phyloP scores from a whole-genome alignment of 1,140 invertebrate species.

The Procambarus clarkii region DNA sequence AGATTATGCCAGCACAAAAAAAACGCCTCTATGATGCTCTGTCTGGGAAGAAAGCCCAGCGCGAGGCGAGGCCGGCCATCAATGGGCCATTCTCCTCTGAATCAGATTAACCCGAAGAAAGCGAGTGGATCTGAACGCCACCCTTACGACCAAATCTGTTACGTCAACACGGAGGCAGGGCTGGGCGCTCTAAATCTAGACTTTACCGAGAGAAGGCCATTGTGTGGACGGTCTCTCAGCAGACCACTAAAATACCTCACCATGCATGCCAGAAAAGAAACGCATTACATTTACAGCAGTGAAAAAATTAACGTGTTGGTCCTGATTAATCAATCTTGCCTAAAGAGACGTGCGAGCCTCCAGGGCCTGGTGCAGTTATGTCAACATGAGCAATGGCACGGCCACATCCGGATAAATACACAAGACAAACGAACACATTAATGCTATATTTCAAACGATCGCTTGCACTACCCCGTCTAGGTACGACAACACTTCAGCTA shows the following conservation, averaged over 20 bases:
- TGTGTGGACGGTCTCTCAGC: background rate
- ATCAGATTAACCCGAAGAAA: constrained; percentile 39
- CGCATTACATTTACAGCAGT: background rate
- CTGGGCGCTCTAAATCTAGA: background rate
- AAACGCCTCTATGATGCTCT: background rate
- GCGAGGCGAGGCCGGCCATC: background rate
- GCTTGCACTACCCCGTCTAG: no score
- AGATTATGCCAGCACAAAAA: background rate
- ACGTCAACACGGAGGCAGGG: constrained; percentile 9
- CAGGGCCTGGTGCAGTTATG: background rate
- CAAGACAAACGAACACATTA: no score
- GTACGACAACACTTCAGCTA: no score
- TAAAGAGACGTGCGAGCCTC: background rate
- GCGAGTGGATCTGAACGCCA: constrained; percentile 24
- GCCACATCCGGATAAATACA: no score
- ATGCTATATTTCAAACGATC: no score
- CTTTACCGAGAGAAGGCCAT: background rate
- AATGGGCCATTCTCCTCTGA: constrained; percentile 28
- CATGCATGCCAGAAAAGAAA: background rate
- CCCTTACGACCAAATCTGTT: constrained; percentile 21
- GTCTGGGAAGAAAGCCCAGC: background rate
- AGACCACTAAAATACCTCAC: background rate
- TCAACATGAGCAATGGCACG: background rate
- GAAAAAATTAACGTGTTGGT: background rate
- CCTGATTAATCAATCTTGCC: background rate